phyloP scores from a whole-genome alignment of 2,113 vertebrate species.

The Psammodynastes pulverulentus region DNA sequence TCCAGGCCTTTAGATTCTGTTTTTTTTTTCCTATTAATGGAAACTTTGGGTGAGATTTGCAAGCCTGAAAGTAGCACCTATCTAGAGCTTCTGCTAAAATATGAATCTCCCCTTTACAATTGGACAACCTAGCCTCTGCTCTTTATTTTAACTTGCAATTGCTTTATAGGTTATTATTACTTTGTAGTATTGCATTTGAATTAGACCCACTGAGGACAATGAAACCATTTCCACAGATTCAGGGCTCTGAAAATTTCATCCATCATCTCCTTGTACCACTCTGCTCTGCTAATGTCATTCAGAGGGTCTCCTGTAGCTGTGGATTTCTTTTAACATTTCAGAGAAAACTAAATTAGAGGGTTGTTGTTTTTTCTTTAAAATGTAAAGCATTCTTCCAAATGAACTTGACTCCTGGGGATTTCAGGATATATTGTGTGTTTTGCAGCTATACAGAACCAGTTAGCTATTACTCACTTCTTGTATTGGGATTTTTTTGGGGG shows the following conservation, averaged over 20 bases:
- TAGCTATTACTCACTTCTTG: background rate
- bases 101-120: background rate
- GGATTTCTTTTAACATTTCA: background rate
- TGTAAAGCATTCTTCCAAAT: background rate
- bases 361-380: background rate
- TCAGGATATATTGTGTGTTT: background rate
- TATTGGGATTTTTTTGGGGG: too few species aligned
- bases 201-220: background rate
- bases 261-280: background rate
- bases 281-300: background rate
- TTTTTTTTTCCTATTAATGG: too few species aligned
- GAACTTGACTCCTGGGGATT: background rate
- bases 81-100: background rate
- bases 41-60: background rate
- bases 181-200: background rate
- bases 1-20: background rate
- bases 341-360: background rate
- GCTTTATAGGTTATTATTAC: background rate
- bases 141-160: background rate
- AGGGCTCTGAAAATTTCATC: background rate
- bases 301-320: background rate
- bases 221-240: background rate
- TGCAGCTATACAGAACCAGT: background rate
- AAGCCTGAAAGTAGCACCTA: background rate
- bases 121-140: background rate